A percentile compares a stretch with the other conserved stretches of the same genome.
phyloP scores from a whole-genome alignment of 2,888 invertebrate genomes.

The Limnephilus auricula region DNA sequence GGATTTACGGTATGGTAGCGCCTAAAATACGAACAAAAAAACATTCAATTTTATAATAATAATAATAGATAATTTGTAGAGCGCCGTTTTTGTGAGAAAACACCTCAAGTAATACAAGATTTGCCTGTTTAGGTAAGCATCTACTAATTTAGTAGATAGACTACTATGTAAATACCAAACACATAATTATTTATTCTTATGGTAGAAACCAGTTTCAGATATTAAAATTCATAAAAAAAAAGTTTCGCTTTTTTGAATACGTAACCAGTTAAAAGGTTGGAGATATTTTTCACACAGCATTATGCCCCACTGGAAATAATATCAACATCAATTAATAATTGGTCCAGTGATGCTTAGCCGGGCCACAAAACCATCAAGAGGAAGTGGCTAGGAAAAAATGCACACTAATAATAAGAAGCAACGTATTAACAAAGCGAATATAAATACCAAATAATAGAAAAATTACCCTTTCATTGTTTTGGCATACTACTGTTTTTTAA shows the following conservation, averaged over 20 bases:
- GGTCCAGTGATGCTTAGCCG: background rate
- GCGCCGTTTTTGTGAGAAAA: no score
- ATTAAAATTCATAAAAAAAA: background rate
- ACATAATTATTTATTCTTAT: background rate
- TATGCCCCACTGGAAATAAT: background rate
- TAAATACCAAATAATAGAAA: background rate
- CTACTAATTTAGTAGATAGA: background rate
- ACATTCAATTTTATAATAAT: no score
- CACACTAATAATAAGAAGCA: background rate
- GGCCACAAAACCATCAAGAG: background rate
- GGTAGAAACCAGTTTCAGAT: background rate
- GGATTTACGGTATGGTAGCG: no score
- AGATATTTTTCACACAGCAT: background rate
- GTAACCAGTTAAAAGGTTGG: constrained; percentile 9
- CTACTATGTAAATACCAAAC: background rate
- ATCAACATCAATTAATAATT: background rate
- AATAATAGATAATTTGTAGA: no score
- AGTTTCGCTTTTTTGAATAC: constrained; percentile 27
- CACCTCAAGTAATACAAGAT: no score
- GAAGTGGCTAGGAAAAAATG: background rate
- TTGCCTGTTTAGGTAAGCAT: background rate
- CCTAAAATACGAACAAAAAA: no score
- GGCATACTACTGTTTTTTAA: background rate
- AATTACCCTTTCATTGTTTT: background rate
- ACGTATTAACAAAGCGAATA: background rate